Base-by-base conservation (phyloP, 2,113 vertebrate genomes). In the Cryptomyrus ogoouensis region DNA sequence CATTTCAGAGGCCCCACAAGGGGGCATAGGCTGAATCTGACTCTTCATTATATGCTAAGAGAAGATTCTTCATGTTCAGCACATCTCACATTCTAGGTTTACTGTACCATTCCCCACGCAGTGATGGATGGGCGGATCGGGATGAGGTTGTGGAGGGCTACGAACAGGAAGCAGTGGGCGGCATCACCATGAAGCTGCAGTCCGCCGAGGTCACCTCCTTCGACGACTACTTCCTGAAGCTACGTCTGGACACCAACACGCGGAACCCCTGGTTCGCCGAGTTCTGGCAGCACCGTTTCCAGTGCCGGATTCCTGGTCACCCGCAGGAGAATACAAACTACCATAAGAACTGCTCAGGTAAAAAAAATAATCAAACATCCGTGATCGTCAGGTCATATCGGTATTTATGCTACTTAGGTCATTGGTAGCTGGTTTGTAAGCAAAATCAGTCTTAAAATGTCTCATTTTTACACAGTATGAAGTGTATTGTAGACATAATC, bases 221-320 rank as follows among this genome's bases (percentile, higher is more conserved):
- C 62, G 97, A 99, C 88, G 95, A 97, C 89, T 99, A 99, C 94
- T 99, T 96, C 94, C 96, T 99, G 93, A 98, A 97, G 91, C 95
- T 98, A 89, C 95, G 94, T 3, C 96, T 99, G 92, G 96, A 97
- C 91, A 98, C 96, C 88, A 99, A 99, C 93, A 97, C 94, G 0
- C 96, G 98, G 90, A 99, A 99, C 92, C 98, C 98, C 0, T 99
- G 98, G 98, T 99, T 99, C 89, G 96, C 98, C 0, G 98, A 99
- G 93, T 99, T 99, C 95, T 99, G 98, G 98, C 98, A 99, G 93
- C 96, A 99, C 92, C 97, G 97, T 3, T 99, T 99, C 91, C 98
- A 99, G 94, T 99, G 98, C 90, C 97, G 98, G 74, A 95, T 99
- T 13, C 96, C 96, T 0, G 98, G 98, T 85, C 98, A 99, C 89